Conservation (phyloP, 2,113 vertebrate species). For the Urocynchramus pylzowi region DNA sequence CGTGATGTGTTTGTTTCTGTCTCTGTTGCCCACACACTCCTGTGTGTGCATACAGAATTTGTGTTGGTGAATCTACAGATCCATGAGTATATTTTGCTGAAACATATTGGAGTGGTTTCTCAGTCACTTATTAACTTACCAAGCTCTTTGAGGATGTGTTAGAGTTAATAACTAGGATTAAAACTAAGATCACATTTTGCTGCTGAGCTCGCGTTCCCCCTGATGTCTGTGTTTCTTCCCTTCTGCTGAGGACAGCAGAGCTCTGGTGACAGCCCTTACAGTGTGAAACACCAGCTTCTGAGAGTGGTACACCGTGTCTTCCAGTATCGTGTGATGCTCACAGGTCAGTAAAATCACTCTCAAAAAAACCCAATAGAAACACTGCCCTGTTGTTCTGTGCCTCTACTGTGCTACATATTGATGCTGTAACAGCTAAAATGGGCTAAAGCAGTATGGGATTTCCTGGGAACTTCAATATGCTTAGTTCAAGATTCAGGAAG, state of each 20-base stretch:
- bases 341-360: conserved; percentile 76
- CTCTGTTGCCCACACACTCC: background rate
- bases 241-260: conserved; percentile 72
- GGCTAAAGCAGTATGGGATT: background rate
- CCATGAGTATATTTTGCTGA: background rate
- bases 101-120: background rate
- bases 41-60: background rate
- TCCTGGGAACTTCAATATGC: background rate
- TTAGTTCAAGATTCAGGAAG: background rate
- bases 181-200: background rate
- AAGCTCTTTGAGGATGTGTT: background rate
- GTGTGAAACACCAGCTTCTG: conserved; percentile 85
- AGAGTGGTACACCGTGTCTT: conserved; percentile 87
- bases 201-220: background rate
- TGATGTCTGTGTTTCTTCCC: background rate
- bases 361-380: background rate
- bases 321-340: conserved; percentile 92
- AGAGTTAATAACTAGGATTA: background rate
- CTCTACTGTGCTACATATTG: background rate
- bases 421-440: background rate
- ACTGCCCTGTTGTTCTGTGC: background rate
- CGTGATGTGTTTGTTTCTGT: background rate
- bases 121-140: background rate
- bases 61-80: background rate
- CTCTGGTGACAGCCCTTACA: conserved; percentile 68